Percentiles rank a stretch among this genome's conserved stretches.
Evolutionary conservation across 2,888 invertebrate genomes (phyloP).

Genomic region (Apotomis capreana): DNA sequence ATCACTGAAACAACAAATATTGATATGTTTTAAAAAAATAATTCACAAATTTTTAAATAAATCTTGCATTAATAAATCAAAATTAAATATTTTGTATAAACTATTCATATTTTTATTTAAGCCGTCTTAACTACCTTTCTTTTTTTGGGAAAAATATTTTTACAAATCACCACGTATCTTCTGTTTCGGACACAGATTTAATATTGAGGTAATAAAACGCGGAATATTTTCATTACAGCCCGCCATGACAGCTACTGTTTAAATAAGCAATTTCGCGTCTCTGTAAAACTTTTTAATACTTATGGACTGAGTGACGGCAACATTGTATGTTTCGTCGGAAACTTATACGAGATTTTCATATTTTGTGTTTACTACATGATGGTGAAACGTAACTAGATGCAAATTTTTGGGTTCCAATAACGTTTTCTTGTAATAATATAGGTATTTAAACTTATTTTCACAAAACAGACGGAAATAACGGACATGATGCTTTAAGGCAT

Average conservation of each 20-base stretch:
- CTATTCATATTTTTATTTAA: too few species aligned
- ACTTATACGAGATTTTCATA: slow-evolving; percentile 26
- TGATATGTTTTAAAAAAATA: too few species aligned
- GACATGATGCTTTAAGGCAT: too few species aligned
- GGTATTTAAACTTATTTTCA: too few species aligned
- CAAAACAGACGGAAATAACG: too few species aligned
- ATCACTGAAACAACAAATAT: too few species aligned
- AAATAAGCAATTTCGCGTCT: slow-evolving; percentile 58
- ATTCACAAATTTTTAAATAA: too few species aligned
- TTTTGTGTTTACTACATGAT: slow-evolving; percentile 1
- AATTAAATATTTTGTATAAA: too few species aligned
- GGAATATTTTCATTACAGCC: slow-evolving; percentile 76
- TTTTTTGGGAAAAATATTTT: not conserved
- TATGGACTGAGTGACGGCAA: slow-evolving; percentile 38
- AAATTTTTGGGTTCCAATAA: not conserved
- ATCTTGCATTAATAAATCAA: too few species aligned
- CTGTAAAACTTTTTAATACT: slow-evolving; percentile 62
- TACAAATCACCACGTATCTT: slow-evolving; percentile 44
- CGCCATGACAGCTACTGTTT: slow-evolving; percentile 58
- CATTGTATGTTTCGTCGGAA: slow-evolving; percentile 37
- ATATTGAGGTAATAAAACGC: slow-evolving; percentile 75
- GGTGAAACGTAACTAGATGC: not conserved
- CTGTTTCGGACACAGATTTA: slow-evolving; percentile 71
- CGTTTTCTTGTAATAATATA: not conserved
- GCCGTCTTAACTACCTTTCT: too few species aligned